These are phyloP conservation scores for Meda fulgida DNA, from an alignment of 2,797 vertebrate genomes.

Conservation along the genomic window DNA sequence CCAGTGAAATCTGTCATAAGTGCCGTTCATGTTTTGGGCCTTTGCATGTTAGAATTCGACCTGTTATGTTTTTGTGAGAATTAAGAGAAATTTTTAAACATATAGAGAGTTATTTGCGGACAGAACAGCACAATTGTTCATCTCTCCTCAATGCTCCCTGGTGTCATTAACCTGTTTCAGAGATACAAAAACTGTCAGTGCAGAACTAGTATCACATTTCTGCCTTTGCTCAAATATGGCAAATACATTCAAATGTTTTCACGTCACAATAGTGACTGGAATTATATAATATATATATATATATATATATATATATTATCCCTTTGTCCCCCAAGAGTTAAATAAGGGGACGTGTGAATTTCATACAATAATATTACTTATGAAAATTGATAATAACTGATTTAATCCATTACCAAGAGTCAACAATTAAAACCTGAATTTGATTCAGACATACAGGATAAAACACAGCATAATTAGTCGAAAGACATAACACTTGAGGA, in stretches of 20 bases:
- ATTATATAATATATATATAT: background rate
- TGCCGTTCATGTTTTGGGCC: background rate
- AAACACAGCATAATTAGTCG: background rate
- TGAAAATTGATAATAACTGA: no score
- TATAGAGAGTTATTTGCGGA: background rate
- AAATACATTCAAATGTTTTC: background rate
- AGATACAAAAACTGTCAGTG: background rate
- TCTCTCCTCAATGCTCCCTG: background rate
- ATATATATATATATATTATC: no score
- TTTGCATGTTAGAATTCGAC: background rate
- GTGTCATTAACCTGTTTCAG: background rate
- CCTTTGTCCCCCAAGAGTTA: background rate
- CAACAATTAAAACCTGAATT: background rate
- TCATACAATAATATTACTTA: background rate
- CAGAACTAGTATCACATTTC: background rate
- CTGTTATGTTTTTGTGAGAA: background rate
- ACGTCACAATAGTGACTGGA: no score
- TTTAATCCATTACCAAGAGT: background rate
- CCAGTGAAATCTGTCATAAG: background rate
- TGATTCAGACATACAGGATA: background rate
- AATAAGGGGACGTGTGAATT: background rate
- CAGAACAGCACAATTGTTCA: background rate
- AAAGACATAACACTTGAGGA: background rate
- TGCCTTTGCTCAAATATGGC: background rate
- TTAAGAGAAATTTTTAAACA: no score